Percentiles rank a stretch among this genome's conserved stretches.
These are phyloP conservation scores for Cyprinodon diabolis DNA, from an alignment of 2,797 vertebrate genomes.

Conservation along the genomic window DNA sequence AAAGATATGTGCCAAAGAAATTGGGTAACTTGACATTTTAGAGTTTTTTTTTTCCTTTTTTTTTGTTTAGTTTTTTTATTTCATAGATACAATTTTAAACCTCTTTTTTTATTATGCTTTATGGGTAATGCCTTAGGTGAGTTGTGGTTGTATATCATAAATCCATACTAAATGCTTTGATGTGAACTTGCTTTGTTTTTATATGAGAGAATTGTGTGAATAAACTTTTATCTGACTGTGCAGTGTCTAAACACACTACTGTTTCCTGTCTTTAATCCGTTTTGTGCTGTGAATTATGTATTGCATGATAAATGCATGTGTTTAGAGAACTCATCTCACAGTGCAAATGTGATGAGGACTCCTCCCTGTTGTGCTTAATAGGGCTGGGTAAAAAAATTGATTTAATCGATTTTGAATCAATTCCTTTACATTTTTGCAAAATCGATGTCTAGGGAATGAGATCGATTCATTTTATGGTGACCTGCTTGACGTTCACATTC, in stretches of 20 bases:
- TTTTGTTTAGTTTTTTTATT: too few relatives aligned
- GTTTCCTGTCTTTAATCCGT: conserved; percentile 43
- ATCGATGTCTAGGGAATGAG: too few relatives aligned
- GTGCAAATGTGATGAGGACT: conserved; percentile 69
- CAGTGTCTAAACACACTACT: conserved; percentile 30
- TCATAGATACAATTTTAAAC: too few relatives aligned
- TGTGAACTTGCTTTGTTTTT: conserved; percentile 45
- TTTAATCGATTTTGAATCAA: too few relatives aligned
- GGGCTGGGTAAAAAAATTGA: too few relatives aligned
- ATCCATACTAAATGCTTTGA: conserved; percentile 9
- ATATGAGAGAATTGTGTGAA: conserved; percentile 43
- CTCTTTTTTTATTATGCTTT: not conserved
- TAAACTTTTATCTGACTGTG: conserved; percentile 65
- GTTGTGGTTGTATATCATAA: not conserved
- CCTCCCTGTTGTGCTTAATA: conserved; percentile 55
- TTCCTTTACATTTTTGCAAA: too few relatives aligned
- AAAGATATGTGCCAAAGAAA: too few relatives aligned
- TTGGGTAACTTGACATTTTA: too few relatives aligned
- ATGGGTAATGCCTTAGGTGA: not conserved
- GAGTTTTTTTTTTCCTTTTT: too few relatives aligned
- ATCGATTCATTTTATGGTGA: too few relatives aligned
- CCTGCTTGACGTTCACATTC: too few relatives aligned
- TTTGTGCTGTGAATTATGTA: conserved; percentile 10
- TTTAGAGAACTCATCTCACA: conserved; percentile 58
- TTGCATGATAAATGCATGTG: conserved; percentile 61